phyloP scores from a whole-genome alignment of 2,113 vertebrate species.

The Notechis scutatus region DNA sequence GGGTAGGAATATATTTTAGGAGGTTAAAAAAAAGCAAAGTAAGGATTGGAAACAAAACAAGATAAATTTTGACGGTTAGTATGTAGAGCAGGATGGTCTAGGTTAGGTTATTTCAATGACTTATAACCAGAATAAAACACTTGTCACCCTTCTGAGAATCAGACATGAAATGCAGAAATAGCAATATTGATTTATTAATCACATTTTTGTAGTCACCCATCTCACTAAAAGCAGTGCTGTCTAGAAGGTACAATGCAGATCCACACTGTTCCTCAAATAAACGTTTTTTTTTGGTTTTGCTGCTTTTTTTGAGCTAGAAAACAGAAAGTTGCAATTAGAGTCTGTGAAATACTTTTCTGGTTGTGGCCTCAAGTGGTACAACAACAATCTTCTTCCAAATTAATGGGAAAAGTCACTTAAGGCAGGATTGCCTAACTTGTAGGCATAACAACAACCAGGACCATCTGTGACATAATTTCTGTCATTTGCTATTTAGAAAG shows the following conservation, averaged over 20 bases:
- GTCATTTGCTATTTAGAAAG: neutral
- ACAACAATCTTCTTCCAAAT: neutral
- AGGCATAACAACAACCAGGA: neutral
- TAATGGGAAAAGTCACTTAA: neutral
- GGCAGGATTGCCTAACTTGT: neutral
- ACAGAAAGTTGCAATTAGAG: neutral
- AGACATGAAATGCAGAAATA: conserved; percentile 33
- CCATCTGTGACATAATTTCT: neutral
- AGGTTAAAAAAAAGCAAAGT: conserved; percentile 46
- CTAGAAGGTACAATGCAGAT: neutral
- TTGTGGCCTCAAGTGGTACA: neutral
- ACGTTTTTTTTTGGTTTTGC: neutral
- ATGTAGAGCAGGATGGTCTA: conserved; percentile 53
- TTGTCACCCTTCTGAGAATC: conserved; percentile 28
- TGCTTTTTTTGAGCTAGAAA: neutral
- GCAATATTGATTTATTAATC: neutral
- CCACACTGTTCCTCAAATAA: neutral
- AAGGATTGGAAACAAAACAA: conserved; percentile 43
- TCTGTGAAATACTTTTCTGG: neutral
- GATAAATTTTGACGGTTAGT: conserved; percentile 36
- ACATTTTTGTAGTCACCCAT: neutral
- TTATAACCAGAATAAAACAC: conserved; percentile 33
- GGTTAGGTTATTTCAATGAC: conserved; percentile 43
- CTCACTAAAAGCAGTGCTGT: neutral
- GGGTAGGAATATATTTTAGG: conserved; percentile 35